These are phyloP conservation scores for Huso huso DNA, from an alignment of 2,797 vertebrate genomes.

Conservation along the genomic window DNA sequence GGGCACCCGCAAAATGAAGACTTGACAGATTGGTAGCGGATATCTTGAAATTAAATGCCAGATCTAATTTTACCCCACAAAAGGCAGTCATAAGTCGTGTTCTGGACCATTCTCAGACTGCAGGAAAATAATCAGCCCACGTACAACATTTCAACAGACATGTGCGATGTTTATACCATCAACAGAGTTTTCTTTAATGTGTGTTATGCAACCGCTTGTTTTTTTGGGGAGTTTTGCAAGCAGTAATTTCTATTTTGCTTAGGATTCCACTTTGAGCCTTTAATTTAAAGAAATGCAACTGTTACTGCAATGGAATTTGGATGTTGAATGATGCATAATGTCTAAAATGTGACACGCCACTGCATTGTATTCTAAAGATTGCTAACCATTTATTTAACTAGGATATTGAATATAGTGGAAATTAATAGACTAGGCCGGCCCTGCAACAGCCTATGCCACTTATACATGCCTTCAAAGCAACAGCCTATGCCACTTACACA, in stretches of 20 bases:
- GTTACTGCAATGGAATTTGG: not conserved
- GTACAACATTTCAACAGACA: not conserved
- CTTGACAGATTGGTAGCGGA: constrained; percentile 64
- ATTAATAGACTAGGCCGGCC: no score
- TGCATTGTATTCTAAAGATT: no score
- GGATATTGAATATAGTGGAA: no score
- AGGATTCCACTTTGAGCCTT: not conserved
- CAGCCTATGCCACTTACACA: no score
- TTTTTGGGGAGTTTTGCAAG: not conserved
- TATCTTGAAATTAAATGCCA: constrained; percentile 70
- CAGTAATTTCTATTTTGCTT: not conserved
- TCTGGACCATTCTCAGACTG: not conserved
- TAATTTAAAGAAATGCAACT: not conserved
- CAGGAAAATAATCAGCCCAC: not conserved
- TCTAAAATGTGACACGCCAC: not conserved
- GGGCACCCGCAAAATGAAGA: constrained; percentile 66
- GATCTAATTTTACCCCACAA: constrained; percentile 70
- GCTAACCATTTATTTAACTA: no score
- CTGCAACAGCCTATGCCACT: no score
- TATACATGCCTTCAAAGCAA: no score
- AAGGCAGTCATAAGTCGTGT: constrained; percentile 33
- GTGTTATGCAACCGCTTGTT: not conserved
- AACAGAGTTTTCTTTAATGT: not conserved
- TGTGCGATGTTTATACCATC: not conserved
- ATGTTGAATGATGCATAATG: not conserved